Base-by-base conservation (phyloP, 2,113 vertebrate species). In the Nycticorax nycticorax region DNA sequence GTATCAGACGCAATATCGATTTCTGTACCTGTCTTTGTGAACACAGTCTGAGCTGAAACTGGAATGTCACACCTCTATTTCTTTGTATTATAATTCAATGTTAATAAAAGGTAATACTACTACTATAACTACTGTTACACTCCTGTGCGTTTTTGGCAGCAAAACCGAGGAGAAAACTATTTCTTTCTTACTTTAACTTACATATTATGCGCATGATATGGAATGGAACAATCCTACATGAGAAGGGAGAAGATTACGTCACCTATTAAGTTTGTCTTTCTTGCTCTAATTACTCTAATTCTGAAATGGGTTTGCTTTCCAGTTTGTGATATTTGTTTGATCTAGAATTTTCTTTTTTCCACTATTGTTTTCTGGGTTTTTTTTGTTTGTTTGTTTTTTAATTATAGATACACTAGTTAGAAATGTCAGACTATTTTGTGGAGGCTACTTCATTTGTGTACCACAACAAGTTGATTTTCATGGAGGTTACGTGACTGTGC, bases 381-480 rank as follows among this genome's bases (percentile, higher is more conserved):
- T 41, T 41, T 41, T 39, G 27, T 39, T 21, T 24, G 45, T 16
- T 10, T 4, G 22, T 53, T 48, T 14, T 30, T 82, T 28, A 43
- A 15, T 43, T 22, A 3, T 12, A 18, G 20, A 22, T 12, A 23
- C 8, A 37, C 59, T 60, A 63, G 63, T 78, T 88, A 64, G 76
- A 92, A 91, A 76, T 27, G 30, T 60, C 76, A 92, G 72, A 47
- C 64, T 92, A 2, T 90, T 94, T 94, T 92, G 64, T 93, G 64
- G 59, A 88, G 64, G 50, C 47, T 81, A 27, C 89, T 92, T 95
- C 78, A 69, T 95, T 90, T 94, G 81, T 93, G 85, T 94, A 73
- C 78, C 80, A 81, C 86, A 92, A 82, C 0, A 94, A 96, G 88
- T 48, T 93, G 88, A 96, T 97, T 97, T 97, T 92, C 92, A 77